A percentile compares a stretch with the other conserved stretches of the same genome.
Conservation (phyloP, 2,113 vertebrate genomes). For the Chamaetylas fuelleborni region DNA sequence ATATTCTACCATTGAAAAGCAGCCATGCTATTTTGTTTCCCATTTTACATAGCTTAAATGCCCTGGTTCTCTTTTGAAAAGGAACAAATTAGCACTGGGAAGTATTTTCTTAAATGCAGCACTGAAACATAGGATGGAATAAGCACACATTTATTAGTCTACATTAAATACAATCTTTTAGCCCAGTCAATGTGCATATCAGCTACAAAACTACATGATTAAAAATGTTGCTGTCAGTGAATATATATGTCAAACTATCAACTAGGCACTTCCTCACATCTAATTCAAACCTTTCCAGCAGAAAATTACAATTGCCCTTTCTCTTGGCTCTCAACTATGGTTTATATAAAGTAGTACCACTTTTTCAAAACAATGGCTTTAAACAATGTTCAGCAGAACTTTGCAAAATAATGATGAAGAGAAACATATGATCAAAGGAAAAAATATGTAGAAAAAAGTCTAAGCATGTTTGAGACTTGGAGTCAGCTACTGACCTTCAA, state of each 20-base stretch:
- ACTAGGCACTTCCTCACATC: neutral
- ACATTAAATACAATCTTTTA: neutral
- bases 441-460: neutral
- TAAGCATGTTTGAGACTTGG: constrained; percentile 11
- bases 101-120: neutral
- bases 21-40: neutral
- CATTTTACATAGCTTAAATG: neutral
- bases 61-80: neutral
- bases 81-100: neutral
- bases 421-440: constrained; percentile 33
- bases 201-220: neutral
- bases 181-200: neutral
- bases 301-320: constrained; percentile 17
- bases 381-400: neutral
- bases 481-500: constrained; percentile 55
- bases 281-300: constrained; percentile 20
- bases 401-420: constrained; percentile 6
- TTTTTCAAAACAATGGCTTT: constrained; percentile 45
- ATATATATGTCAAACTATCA: constrained; percentile 26
- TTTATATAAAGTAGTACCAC: constrained; percentile 39
- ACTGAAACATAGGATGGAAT: neutral
- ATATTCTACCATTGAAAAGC: neutral
- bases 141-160: neutral
- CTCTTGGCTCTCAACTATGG: constrained; percentile 8
- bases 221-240: neutral